Base-by-base conservation (phyloP, 2,797 vertebrate genomes). In the Sebastes minor region DNA sequence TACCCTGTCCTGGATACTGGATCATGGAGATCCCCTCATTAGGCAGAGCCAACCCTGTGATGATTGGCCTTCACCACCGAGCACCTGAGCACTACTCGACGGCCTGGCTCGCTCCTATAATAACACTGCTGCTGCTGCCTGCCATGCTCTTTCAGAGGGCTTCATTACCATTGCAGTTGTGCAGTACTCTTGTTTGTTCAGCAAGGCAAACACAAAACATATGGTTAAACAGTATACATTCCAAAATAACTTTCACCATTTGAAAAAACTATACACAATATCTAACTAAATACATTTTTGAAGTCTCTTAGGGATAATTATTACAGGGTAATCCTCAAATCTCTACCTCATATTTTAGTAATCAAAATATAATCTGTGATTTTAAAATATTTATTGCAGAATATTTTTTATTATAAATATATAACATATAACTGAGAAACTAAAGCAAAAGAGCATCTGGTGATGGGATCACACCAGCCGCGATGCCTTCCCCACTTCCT, bases 41-140 rank as follows among this genome's bases (percentile, higher is more conserved):
- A 93, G 82, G 71, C 80, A 88, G 85, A 90, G 73, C 61, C 83
- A 78, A 85, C 80, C 42, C 78, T 86, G 80, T 83, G 84, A 94
- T 94, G 89, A 94, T 92, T 91, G 91, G 86, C 83, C 87, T 87
- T 86, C 79, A 84, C 76, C 83, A 79, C 1, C 1, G 71, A 81
- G 88, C 95, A 94, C 92, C 94, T 95, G 94, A 94, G 91, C 91
- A 88, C 89, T 76, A 18, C 83, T 88, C 85, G 68, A 32, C 4
- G 25, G 56, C 78, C 76, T 22, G 57, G 42, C 75, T 81, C 18
- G 3, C 18, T 72, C 32, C 66, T 42, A 42, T 78, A 28, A 81
- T 30, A 69, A 69, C 71, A 64, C 77, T 62, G 49, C 80, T 87
- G 70, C 60, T 80, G 77, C 74, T 81, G 68, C 10, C 81, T 67